Percentiles rank a stretch among this genome's conserved stretches.
Conservation (phyloP, 92 coral and sea anemone species). For the Zoanthus sansibaricus region DNA sequence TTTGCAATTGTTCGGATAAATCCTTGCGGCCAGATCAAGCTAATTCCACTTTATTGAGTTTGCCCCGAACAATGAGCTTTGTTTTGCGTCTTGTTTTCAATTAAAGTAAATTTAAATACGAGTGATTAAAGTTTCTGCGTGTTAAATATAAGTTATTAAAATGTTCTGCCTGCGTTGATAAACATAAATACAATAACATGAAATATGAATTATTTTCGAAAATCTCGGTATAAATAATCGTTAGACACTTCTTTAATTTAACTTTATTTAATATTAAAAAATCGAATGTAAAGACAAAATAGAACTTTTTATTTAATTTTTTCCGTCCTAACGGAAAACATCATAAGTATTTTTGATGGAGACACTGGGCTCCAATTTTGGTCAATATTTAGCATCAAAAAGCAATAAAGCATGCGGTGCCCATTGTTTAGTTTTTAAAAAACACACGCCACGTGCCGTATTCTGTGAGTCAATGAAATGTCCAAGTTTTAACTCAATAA, state of each 20-base stretch:
- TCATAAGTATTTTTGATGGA: neutral
- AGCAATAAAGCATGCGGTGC: constrained; percentile 6
- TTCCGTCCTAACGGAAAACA: neutral
- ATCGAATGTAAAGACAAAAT: neutral
- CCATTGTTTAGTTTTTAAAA: constrained; percentile 13
- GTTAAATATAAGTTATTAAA: constrained; percentile 35
- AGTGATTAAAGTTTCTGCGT: constrained; percentile 2
- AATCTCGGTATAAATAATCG: neutral
- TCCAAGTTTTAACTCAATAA: no score
- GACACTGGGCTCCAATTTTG: constrained; percentile 8
- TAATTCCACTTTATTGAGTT: constrained; percentile 30
- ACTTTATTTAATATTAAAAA: neutral
- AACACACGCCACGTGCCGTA: neutral
- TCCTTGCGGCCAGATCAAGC: constrained; percentile 26
- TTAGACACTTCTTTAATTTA: neutral
- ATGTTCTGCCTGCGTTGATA: neutral
- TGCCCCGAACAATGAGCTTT: constrained; percentile 29
- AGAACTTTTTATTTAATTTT: neutral
- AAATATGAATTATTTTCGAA: constrained; percentile 4
- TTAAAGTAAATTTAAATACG: neutral
- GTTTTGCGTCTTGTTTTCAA: neutral
- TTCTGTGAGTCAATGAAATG: neutral
- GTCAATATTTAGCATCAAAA: constrained; percentile 38
- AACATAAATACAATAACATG: constrained; percentile 1
- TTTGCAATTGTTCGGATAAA: constrained; percentile 8